These are phyloP conservation scores for Indicator indicator DNA, from an alignment of 2,113 vertebrate genomes.

Conservation along the genomic window DNA sequence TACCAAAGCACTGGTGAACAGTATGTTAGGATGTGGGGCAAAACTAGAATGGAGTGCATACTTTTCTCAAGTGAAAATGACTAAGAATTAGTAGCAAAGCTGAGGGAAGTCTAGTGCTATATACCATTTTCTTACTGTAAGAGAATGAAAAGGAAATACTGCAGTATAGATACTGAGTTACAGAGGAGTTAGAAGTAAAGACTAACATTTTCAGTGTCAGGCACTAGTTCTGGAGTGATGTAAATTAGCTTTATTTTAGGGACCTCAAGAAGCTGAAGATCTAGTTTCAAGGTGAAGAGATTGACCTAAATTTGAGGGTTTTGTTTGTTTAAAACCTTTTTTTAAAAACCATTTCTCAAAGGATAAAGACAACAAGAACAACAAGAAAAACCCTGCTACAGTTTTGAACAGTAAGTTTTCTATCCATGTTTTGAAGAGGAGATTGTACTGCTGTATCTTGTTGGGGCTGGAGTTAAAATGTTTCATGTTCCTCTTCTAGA, in stretches of 20 bases:
- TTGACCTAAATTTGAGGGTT: not conserved
- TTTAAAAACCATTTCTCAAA: not conserved
- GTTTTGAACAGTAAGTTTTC: not conserved
- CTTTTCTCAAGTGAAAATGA: not conserved
- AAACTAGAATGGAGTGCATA: not conserved
- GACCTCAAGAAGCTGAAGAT: not conserved
- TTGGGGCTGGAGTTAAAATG: not conserved
- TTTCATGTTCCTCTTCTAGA: not conserved
- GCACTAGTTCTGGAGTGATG: not conserved
- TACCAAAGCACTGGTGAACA: not conserved
- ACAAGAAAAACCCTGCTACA: not conserved
- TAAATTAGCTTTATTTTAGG: conserved; percentile 3
- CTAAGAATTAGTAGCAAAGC: conserved; percentile 25
- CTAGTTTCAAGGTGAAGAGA: not conserved
- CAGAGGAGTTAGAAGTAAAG: not conserved
- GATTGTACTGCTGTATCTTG: not conserved
- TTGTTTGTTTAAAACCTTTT: not conserved
- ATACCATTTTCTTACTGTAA: not conserved
- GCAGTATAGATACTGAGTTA: not conserved
- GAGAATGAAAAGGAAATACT: not conserved
- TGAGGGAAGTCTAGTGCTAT: not conserved
- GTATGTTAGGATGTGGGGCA: not conserved
- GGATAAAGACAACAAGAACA: too few species aligned
- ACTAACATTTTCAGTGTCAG: not conserved
- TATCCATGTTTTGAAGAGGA: not conserved